These are phyloP conservation scores for Oenanthe oenanthe DNA, from an alignment of 2,113 vertebrate species.

Conservation along the genomic window DNA sequence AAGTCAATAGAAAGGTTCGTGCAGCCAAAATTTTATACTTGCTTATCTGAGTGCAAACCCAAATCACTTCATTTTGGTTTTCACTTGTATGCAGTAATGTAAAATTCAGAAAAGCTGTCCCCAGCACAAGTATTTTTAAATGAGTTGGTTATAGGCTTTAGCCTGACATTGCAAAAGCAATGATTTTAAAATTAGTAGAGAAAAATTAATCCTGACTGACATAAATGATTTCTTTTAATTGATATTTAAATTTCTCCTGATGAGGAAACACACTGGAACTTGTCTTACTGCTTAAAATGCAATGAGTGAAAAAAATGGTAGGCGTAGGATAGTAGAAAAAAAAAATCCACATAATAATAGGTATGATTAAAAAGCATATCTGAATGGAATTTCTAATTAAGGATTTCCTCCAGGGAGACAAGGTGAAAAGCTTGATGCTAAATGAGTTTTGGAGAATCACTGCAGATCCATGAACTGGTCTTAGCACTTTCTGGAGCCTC, in stretches of 20 bases:
- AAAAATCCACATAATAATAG: background rate
- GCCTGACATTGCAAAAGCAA: background rate
- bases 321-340: background rate
- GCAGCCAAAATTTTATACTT: background rate
- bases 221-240: background rate
- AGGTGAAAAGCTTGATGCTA: background rate
- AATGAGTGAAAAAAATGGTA: background rate
- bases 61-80: background rate
- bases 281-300: background rate
- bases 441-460: background rate
- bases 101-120: background rate
- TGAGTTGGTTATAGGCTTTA: background rate
- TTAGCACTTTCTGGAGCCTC: background rate
- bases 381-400: constrained; percentile 39
- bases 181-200: background rate
- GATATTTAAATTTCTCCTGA: background rate
- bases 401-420: background rate
- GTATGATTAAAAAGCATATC: constrained; percentile 26
- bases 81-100: background rate
- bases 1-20: background rate
- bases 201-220: background rate
- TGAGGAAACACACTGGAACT: background rate
- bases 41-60: background rate
- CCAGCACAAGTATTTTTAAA: background rate
- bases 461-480: background rate